Base-by-base conservation (phyloP, 2,797 vertebrate species). In the Syndactyla subalaris region DNA sequence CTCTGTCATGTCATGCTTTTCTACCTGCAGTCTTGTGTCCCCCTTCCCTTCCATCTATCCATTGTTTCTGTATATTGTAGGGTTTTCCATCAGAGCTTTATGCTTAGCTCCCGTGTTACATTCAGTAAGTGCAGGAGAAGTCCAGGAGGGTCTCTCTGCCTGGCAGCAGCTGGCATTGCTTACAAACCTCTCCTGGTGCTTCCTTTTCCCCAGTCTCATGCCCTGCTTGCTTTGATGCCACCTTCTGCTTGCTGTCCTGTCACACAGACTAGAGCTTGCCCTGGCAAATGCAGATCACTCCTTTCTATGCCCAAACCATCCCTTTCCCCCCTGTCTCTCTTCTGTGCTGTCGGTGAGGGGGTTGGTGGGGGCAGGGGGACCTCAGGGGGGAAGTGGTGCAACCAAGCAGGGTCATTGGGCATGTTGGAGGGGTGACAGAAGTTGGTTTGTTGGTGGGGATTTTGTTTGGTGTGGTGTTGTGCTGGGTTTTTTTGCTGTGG, bases 281-380 rank as follows among this genome's bases (percentile, higher is more conserved):
- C 23, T 58, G 11, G 13, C 8, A 80, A 77, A 76, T 3, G 12
- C 41, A 84, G 48, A 34, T 77, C 24, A 7, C 11, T 58, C 23
- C 54, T n/a, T 73, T n/a, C 52, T 57, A 5, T 41, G 46, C 38
- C 63, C 26, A 39, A 38, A 27, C 0, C 3, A 30, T 20, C 27
- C 29, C 14, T 7, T 3, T 21, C 3, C 4, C 4, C 7, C 26
- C 24, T 0, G 0, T 13, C 12, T 73, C 36, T 73, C 27, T 29
- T 36, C 58, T 59, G 0, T 6, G 9, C 38, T 75, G 4, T 18
- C 8, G 49, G 22, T 41, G 26, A 23, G 26, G 11, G 11, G 57
- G 7, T 20, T 63, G 22, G 30, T 22, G 41, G 45, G 45, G 62
- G 45, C 34, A 34, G 19, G 14, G 18, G 19, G 10, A 27, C 1